These are phyloP conservation scores for Mycogona germanica DNA, from an alignment of 2,888 invertebrate species.

Conservation along the genomic window DNA sequence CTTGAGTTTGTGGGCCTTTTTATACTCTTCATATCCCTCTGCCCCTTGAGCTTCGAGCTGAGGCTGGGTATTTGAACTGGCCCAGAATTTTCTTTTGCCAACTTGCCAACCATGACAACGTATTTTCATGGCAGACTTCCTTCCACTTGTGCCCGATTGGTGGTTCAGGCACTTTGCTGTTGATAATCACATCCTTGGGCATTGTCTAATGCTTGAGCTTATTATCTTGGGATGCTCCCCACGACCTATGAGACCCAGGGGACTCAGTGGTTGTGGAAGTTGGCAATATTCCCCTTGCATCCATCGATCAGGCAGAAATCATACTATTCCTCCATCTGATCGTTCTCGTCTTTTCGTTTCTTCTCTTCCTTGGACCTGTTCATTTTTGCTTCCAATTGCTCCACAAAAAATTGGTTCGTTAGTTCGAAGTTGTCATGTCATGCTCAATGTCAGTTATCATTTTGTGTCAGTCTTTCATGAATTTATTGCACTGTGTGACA, in stretches of 20 bases:
- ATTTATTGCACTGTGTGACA: no score
- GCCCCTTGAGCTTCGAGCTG: constrained; percentile 94
- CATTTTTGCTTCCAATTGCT: no score
- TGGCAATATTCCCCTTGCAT: constrained; percentile 96
- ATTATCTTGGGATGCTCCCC: constrained; percentile 99
- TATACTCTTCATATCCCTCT: constrained; percentile 99
- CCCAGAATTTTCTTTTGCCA: constrained; percentile 98
- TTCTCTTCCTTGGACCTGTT: no score
- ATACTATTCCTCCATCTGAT: constrained; percentile 73
- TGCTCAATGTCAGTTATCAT: no score
- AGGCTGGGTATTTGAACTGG: constrained; percentile 96
- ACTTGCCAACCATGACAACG: constrained; percentile 91
- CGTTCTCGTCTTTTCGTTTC: no score
- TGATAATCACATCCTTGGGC: constrained; percentile 94
- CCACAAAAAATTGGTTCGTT: no score
- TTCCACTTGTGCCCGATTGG: constrained; percentile 93
- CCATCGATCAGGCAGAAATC: constrained; percentile 94
- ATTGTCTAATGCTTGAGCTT: constrained; percentile 80
- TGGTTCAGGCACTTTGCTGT: constrained; percentile 71
- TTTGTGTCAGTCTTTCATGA: no score
- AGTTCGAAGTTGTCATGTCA: no score
- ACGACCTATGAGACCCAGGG: constrained; percentile 88
- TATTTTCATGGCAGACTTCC: constrained; percentile 84
- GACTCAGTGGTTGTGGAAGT: constrained; percentile 98
- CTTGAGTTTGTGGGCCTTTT: constrained; percentile 85